Percentiles rank a stretch among this genome's conserved stretches.
Conservation (phyloP, 2,113 vertebrate genomes). For the Apodemus speciosus region DNA sequence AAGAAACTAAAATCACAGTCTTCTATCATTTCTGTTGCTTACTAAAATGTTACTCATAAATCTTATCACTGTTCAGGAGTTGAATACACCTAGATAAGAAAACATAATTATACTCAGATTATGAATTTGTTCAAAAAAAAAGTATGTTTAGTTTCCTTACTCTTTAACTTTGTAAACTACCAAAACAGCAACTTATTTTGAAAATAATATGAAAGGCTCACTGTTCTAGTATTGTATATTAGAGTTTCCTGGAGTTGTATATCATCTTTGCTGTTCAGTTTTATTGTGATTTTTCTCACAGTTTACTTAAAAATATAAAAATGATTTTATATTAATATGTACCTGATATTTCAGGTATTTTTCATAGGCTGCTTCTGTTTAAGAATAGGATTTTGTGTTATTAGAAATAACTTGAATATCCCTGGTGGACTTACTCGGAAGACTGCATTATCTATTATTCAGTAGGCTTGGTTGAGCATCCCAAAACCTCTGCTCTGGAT, state of each 20-base stretch:
- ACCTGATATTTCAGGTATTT: conserved; percentile 50
- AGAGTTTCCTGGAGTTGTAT: background rate
- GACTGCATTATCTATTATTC: conserved; percentile 74
- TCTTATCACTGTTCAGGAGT: background rate
- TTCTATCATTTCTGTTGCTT: conserved; percentile 13
- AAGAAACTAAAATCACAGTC: background rate
- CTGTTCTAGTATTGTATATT: background rate
- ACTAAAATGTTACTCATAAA: background rate
- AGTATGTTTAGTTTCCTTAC: conserved; percentile 1
- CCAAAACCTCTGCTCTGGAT: conserved; percentile 76
- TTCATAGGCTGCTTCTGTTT: conserved; percentile 58
- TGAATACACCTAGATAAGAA: background rate
- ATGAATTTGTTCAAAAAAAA: background rate
- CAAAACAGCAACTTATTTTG: background rate
- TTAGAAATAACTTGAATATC: conserved; percentile 65
- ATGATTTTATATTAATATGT: conserved; percentile 39
- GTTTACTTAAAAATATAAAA: conserved; percentile 42
- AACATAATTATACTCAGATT: background rate
- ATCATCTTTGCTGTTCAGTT: background rate
- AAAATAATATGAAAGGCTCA: background rate
- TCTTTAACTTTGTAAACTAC: conserved; percentile 22
- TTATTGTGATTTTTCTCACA: background rate
- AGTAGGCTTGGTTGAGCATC: conserved; percentile 66
- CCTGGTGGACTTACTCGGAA: conserved; percentile 62
- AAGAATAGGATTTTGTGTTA: conserved; percentile 59